Conservation (phyloP, 2,797 vertebrate genomes). For the Pygocentrus nattereri region DNA sequence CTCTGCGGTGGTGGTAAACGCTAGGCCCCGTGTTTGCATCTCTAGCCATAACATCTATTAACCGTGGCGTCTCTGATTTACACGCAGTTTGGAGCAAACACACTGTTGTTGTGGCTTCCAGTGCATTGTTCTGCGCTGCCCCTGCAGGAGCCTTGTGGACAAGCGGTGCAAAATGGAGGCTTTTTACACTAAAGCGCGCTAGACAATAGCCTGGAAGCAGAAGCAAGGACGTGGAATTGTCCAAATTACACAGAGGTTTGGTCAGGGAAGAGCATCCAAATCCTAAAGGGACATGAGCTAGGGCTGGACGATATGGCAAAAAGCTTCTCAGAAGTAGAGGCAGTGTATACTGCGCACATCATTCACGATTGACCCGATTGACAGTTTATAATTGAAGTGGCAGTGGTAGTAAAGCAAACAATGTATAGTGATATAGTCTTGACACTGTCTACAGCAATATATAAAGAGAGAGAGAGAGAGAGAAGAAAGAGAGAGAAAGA, state of each 20-base stretch:
- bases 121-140: conserved; percentile 71
- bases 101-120: conserved; percentile 65
- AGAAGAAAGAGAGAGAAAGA: too few relatives aligned
- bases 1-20: conserved; percentile 62
- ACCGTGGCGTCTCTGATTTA: conserved; percentile 53
- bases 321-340: not conserved
- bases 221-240: conserved; percentile 67
- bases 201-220: conserved; percentile 74
- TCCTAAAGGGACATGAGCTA: conserved; percentile 58
- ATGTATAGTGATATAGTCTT: too few relatives aligned
- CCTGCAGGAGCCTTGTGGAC: conserved; percentile 68
- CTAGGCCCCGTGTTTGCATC: conserved; percentile 65
- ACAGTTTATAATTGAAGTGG: too few relatives aligned
- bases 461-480: too few relatives aligned
- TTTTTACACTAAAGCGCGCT: conserved; percentile 66
- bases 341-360: too few relatives aligned
- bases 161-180: conserved; percentile 71
- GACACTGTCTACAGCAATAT: too few relatives aligned
- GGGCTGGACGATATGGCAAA: not conserved
- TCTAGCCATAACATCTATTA: conserved; percentile 58
- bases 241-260: conserved; percentile 66
- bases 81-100: conserved; percentile 68
- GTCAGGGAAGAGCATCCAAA: conserved; percentile 57
- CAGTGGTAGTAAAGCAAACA: too few relatives aligned
- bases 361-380: not conserved